Percentiles rank a stretch among this genome's conserved stretches.
phyloP scores from a whole-genome alignment of 2,888 invertebrate genomes.

The Sturmia bella region DNA sequence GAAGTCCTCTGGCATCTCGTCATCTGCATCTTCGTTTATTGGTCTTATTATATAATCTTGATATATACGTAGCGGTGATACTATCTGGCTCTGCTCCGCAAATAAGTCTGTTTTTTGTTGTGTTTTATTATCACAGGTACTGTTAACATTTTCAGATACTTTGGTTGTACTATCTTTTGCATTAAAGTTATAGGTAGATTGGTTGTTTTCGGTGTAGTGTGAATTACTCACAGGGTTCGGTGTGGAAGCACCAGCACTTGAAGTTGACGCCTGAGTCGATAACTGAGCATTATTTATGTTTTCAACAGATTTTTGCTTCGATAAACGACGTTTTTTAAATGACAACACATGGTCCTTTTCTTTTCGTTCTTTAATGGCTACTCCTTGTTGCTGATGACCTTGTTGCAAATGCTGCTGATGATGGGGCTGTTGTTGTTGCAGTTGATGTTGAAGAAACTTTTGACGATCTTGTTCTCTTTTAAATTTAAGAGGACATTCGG shows the following conservation, averaged over 20 bases:
- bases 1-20: slow-evolving; percentile 78
- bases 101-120: slow-evolving; percentile 71
- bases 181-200: slow-evolving; percentile 67
- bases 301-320: slow-evolving; percentile 81
- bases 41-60: slow-evolving; percentile 79
- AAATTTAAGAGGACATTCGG: slow-evolving; percentile 79
- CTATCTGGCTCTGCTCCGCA: slow-evolving; percentile 73
- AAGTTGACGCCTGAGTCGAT: slow-evolving; percentile 5
- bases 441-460: slow-evolving; percentile 70
- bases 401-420: slow-evolving; percentile 27
- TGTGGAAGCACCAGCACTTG: slow-evolving; percentile 45
- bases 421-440: slow-evolving; percentile 59
- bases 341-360: slow-evolving; percentile 80
- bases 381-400: slow-evolving; percentile 54
- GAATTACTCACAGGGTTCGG: slow-evolving; percentile 39
- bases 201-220: slow-evolving; percentile 65
- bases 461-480: slow-evolving; percentile 75
- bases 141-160: slow-evolving; percentile 61
- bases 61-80: slow-evolving; percentile 78
- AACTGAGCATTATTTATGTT: slow-evolving; percentile 75
- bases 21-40: slow-evolving; percentile 65
- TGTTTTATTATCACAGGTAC: slow-evolving; percentile 67
- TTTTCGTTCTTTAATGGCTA: slow-evolving; percentile 75
- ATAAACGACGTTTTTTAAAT: slow-evolving; percentile 81
- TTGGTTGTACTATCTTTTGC: slow-evolving; percentile 61